Base-by-base conservation (phyloP, 2,797 vertebrate species). In the Morus bassanus region DNA sequence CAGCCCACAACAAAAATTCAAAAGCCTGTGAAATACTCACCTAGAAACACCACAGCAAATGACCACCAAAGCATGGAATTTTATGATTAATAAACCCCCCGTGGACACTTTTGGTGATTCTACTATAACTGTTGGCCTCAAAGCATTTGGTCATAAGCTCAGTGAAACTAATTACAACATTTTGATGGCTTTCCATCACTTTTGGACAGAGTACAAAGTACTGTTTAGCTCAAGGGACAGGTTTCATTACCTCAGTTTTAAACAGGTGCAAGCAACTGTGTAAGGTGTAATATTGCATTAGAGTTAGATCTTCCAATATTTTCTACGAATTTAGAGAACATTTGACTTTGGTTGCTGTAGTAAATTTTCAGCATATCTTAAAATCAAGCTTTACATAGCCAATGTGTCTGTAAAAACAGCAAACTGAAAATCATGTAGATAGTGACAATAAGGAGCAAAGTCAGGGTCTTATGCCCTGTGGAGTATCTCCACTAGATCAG, bases 391-490 rank as follows among this genome's bases (percentile, higher is more conserved):
- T 61, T 37, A 59, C 12, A 24, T 18, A 65, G 27, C 13, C 24
- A 61, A 21, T 28, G 6, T 33, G 14, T 37, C 21, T 59, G 16
- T 46, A 37, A 64, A 86, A 83, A 37, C 4, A 82, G 23, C 25
- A 35, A 37, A 22, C 9, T 13, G 7, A 76, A 79, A 19, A n/a
- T 37, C 21, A 18, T 5, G 6, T 24, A 57, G 59, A 27, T 17
- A 69, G 24, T n/a, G 50, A 18, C 22, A 68, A 30, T 3, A 91
- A 68, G 24, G 37, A 70, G 19, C 10, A 64, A 81, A 81, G 21
- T 13, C 31, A 12, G 10, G 61, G 18, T 15, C 39, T 63, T 23
- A 10, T 2, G 17, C 8, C 5, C 24, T 0, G 0, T 43, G 48
- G 39, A 67, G 3, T 21, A 16, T 50, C 24, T 63, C 25, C 41